These are phyloP conservation scores for Pseudococcus viburni DNA, from an alignment of 2,888 invertebrate genomes.

Conservation along the genomic window DNA sequence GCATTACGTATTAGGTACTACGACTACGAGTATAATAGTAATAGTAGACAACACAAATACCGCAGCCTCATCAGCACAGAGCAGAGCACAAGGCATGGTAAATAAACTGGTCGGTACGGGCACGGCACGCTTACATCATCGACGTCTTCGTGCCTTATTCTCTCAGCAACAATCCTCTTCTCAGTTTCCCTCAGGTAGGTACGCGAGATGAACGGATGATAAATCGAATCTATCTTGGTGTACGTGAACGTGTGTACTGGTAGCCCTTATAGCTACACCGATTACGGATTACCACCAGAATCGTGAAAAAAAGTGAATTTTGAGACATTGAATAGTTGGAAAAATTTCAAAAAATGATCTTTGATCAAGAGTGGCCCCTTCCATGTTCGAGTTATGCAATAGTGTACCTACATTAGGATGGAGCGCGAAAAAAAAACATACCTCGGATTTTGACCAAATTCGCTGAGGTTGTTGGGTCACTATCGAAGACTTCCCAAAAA, in stretches of 20 bases:
- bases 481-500: too few species aligned
- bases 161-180: background rate
- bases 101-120: constrained; percentile 2
- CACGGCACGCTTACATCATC: constrained; percentile 11
- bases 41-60: background rate
- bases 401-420: too few species aligned
- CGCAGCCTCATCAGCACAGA: background rate
- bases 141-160: constrained; percentile 12
- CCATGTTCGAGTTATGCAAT: too few species aligned
- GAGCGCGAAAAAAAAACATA: too few species aligned
- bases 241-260: background rate
- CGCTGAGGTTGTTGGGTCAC: too few species aligned
- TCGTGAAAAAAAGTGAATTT: too few species aligned
- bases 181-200: background rate
- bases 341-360: too few species aligned
- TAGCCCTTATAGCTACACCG: too few species aligned
- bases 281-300: too few species aligned
- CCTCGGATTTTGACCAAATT: too few species aligned
- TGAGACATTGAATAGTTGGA: too few species aligned
- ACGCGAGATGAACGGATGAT: background rate
- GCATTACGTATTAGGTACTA: background rate
- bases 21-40: background rate
- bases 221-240: background rate
- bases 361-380: too few species aligned
- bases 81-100: background rate